A percentile compares a stretch with the other conserved stretches of the same genome.
These are phyloP conservation scores for Oriolus oriolus DNA, from an alignment of 2,113 vertebrate species.

Conservation along the genomic window DNA sequence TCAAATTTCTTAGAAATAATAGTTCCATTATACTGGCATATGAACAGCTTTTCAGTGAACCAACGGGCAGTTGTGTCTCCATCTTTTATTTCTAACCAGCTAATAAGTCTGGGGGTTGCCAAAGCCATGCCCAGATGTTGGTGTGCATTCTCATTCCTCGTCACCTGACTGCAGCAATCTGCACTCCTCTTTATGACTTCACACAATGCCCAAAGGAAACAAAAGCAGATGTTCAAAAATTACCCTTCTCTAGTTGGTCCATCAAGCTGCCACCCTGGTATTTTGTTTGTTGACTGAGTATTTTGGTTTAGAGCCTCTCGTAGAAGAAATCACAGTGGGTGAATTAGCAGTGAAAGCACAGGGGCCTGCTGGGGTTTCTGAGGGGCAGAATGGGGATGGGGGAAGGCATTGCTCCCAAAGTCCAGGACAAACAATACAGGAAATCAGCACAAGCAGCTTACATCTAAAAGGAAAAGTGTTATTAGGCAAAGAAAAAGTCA, in stretches of 20 bases:
- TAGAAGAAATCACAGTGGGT: conserved; percentile 9
- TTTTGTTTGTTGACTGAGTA: conserved; percentile 50
- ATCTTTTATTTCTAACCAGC: conserved; percentile 62
- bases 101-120: conserved; percentile 38
- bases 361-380: background rate
- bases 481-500: background rate
- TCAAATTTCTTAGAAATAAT: conserved; percentile 59
- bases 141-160: conserved; percentile 23
- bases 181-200: background rate
- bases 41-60: conserved; percentile 49
- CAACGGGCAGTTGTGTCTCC: conserved; percentile 13
- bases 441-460: background rate
- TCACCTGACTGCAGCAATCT: conserved; percentile 42
- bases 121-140: background rate
- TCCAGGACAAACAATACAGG: background rate
- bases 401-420: background rate
- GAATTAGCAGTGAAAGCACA: conserved; percentile 7
- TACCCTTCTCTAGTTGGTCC: background rate
- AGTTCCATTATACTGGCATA: conserved; percentile 61
- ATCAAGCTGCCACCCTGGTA: conserved; percentile 16
- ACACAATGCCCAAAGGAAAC: background rate
- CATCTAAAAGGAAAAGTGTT: background rate
- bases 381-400: background rate
- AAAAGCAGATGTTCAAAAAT: conserved; percentile 22
- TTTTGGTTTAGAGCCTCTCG: background rate